Evolutionary conservation across 2,113 vertebrate species (phyloP), one percentile per base, ranked within the genome.

Genomic region (Mola mola): DNA sequence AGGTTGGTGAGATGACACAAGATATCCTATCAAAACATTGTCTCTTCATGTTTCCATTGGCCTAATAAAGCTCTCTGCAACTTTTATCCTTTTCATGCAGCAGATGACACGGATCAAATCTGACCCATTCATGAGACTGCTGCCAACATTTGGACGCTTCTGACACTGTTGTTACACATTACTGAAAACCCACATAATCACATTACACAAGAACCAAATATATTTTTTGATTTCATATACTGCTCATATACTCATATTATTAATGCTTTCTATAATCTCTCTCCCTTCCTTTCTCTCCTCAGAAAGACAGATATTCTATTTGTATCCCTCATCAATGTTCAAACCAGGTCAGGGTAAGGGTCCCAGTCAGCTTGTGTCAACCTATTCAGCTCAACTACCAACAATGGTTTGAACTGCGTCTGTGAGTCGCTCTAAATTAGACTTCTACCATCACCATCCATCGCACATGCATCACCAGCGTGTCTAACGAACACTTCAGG

Each of bases 401-500:
- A 0, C 5, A 20, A 1, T 0, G 4, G 25, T 19, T 53, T 31
- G 46, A 49, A 61, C 31, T 60, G 2, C 1, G 5, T 24, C 49
- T 21, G 24, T 2, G 12, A 8, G 42, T 13, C 16, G 5, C 5
- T 20, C 26, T 7, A n/a, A 51, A 6, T 8, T 7, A 3, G 22
- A 11, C 6, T 11, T 48, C 7, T 6, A 7, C 17, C 33, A 37
- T 20, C 20, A 19, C 20, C 20, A 47, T 68, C 52, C 62, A 22
- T 31, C 62, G 38, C 40, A 36, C 34, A 0, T 25, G 17, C 24
- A 65, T 72, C 64, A 25, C 34, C 53, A 8, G 31, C 28, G 1
- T 22, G 58, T 38, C 37, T 41, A 46, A 25, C 1, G 5, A 56
- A 71, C 52, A 42, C 68, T 58, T 61, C 70, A 63, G 59, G 63